Base-by-base conservation (phyloP, 2,797 vertebrate genomes). In the Danio tinwini region DNA sequence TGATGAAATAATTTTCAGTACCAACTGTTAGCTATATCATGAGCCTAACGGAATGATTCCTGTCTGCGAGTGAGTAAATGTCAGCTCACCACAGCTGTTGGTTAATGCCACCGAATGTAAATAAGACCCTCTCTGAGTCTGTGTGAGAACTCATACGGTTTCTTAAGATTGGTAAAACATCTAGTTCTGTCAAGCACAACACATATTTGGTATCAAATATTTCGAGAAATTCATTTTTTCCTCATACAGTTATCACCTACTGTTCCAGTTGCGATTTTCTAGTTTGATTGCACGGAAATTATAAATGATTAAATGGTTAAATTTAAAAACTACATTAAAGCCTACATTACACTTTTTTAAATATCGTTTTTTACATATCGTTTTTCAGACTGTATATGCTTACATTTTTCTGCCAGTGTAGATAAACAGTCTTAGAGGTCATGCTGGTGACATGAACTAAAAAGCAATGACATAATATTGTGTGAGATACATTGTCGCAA, bases 71-170 rank as follows among this genome's bases (percentile, higher is more conserved):
- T 16, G 62, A 62, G 37, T 62, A 71, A 78, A 78, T 78, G 67
- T 78, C 67, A 78, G 45, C 56, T 71, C 56, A 53, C 56, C 45
- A 21, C 76, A 71, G 67, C 56, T 71, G 67, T 78, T 78, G 62
- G 65, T 62, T 78, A 71, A 78, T 78, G 17, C 56, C 76, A 78
- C 16, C 11, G 14, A 63, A 78, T 78, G 76, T 78, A 71, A 78
- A 78, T 71, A 63, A 63, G 58, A 59, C 71, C 13, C 37, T 56
- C 53, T 49, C 64, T 3, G 16, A 58, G 29, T 49, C 42, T 61
- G n/a, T 42, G 45, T 70, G 45, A 70, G 37, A 78, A 62, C 56
- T 78, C 76, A 78, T 52, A 65, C n/a, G 70, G 55, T 70, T 62
- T 29, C 55, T 21, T 7, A 70, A 70, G 5, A 52, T 45, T 21